Base-by-base conservation (phyloP, 2,888 invertebrate species). In the Lapara coniferarum region DNA sequence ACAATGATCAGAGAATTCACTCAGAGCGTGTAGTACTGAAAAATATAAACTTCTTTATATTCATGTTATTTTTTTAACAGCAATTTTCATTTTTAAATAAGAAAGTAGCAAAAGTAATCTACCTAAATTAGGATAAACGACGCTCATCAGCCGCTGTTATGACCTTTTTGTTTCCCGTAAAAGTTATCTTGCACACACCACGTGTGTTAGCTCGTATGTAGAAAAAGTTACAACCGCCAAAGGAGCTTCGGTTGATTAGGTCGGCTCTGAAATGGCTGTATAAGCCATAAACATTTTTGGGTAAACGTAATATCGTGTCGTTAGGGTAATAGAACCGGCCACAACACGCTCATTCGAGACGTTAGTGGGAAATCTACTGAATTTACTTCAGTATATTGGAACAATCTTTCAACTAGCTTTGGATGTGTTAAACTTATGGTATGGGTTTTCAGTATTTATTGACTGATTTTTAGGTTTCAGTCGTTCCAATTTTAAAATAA, bases 281-380 rank as follows among this genome's bases (percentile, higher is more conserved):
- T 82, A 81, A 78, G 84, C 88, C 81, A 88, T 90, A 90, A 89
- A 90, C 86, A 90, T 89, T 90, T 92, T 91, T 90, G 90, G 90
- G 90, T 90, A 89, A 89, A 89, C 85, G 91, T 91, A 92, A 93
- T 92, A 92, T 88, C 84, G 84, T 81, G 89, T 89, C 90, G 89
- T 92, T 92, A 88, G 87, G 87, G 88, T 92, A 90, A 92, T 91
- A 91, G 92, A 87, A 90, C 84, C 49, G 85, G 83, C 87, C 82
- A 78, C 81, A 79, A 81, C 75, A 78, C 78, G 76, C 77, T 77
- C 74, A 63, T 63, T 73, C 69, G 55, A 68, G 56, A 71, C 69
- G 75, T 80, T 81, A 77, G 70, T 74, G 75, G 69, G 71, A 74
- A 74, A 74, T 78, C 72, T 74, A 56, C 70, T 73, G 74, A 76